Conservation (phyloP, 2,888 invertebrate genomes). For the Agonopterix subpropinquella region DNA sequence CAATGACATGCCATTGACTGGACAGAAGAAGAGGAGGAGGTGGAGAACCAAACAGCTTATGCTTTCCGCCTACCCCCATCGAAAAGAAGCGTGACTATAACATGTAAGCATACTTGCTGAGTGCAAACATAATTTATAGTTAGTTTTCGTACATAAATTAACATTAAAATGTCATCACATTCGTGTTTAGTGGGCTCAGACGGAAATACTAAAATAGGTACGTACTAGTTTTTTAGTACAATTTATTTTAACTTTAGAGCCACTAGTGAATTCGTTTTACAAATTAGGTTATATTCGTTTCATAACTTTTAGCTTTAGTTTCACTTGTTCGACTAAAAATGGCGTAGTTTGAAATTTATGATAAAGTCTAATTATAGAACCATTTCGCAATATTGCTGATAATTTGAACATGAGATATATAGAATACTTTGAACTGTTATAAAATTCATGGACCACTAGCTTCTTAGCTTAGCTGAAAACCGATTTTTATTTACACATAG, state of each 20-base stretch:
- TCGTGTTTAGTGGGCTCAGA: not conserved
- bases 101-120: not conserved
- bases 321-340: not conserved
- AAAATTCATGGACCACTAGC: no score
- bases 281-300: slow-evolving; percentile 1
- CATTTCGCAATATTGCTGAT: not conserved
- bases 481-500: no score
- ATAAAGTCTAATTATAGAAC: not conserved
- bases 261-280: not conserved
- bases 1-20: no score
- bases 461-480: no score
- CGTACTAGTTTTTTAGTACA: not conserved
- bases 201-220: slow-evolving; percentile 1
- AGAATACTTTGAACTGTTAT: no score
- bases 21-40: no score
- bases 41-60: no score
- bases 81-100: no score
- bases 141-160: not conserved
- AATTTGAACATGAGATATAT: not conserved
- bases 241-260: no score
- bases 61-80: no score
- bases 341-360: not conserved
- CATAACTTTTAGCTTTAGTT: not conserved
- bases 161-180: slow-evolving; percentile 2
- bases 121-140: not conserved